phyloP scores from a whole-genome alignment of 2,797 vertebrate genomes.

The Myotis daubentonii region DNA sequence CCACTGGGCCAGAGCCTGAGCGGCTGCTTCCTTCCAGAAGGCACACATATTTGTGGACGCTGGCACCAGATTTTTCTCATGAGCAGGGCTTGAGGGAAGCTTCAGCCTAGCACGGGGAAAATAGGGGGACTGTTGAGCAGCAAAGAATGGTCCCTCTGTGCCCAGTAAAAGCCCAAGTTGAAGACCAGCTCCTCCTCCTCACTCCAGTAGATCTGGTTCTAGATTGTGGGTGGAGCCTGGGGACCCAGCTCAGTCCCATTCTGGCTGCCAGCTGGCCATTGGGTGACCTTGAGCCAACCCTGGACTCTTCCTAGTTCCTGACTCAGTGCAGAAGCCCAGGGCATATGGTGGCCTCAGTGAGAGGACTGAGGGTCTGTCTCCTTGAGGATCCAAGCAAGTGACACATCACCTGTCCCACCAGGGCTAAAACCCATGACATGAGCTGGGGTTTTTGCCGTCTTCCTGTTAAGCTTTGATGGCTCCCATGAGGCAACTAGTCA shows the following conservation, averaged over 20 bases:
- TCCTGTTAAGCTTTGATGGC: not conserved
- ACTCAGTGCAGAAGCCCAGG: not conserved
- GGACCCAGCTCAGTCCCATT: constrained; percentile 19
- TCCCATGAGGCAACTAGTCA: not conserved
- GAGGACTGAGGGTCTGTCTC: not conserved
- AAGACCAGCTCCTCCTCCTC: not conserved
- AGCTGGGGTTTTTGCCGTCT: not conserved
- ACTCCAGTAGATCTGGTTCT: constrained; percentile 11
- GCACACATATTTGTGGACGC: constrained; percentile 37
- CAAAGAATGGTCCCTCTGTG: constrained; percentile 65
- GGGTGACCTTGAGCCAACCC: constrained; percentile 54
- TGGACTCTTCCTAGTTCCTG: not conserved
- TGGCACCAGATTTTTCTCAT: constrained; percentile 65
- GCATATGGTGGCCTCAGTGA: not conserved
- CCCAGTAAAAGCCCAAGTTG: not conserved
- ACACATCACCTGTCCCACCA: not conserved
- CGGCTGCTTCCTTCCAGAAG: constrained; percentile 13
- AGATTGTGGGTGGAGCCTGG: not conserved
- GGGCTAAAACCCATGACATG: not conserved
- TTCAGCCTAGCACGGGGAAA: constrained; percentile 57
- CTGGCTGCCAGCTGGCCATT: constrained; percentile 38
- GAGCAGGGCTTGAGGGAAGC: constrained; percentile 58
- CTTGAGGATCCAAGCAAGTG: not conserved
- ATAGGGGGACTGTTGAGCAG: constrained; percentile 42
- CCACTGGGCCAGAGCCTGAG: not conserved